phyloP scores from a whole-genome alignment of 2,797 vertebrate genomes.

The Sebastes wilsoni region DNA sequence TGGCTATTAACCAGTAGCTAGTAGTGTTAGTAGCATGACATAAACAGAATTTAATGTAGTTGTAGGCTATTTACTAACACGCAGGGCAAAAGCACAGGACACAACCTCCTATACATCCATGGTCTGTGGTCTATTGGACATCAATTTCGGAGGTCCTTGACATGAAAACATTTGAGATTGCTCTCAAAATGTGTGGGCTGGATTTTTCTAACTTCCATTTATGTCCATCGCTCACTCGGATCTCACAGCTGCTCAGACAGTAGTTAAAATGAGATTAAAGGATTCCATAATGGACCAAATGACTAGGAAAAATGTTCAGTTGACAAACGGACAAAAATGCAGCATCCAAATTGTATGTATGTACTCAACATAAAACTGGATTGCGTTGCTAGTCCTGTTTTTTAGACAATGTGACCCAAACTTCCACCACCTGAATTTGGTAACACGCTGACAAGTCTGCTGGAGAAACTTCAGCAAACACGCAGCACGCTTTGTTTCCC shows the following conservation, averaged over 20 bases:
- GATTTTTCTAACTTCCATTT: background rate
- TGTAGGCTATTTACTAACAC: background rate
- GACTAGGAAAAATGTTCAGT: background rate
- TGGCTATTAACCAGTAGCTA: too few species aligned
- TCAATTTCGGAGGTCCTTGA: background rate
- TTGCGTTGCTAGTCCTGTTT: background rate
- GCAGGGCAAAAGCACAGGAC: background rate
- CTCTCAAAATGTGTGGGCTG: background rate
- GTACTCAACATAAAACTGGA: background rate
- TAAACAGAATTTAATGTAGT: background rate
- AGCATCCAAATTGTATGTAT: background rate
- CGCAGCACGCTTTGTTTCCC: constrained; percentile 5
- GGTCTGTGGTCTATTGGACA: background rate
- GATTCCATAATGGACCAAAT: background rate
- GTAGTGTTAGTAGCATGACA: background rate
- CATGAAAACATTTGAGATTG: background rate
- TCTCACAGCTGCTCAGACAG: background rate
- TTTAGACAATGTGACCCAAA: background rate
- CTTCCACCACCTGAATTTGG: background rate
- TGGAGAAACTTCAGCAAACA: background rate
- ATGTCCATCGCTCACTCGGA: background rate
- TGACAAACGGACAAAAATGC: background rate
- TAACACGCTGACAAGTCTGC: background rate
- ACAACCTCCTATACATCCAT: background rate
- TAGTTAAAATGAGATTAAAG: background rate